A percentile compares a stretch with the other conserved stretches of the same genome.
Evolutionary conservation across 2,888 invertebrate genomes (phyloP).

Genomic region (Hypena proboscidalis): DNA sequence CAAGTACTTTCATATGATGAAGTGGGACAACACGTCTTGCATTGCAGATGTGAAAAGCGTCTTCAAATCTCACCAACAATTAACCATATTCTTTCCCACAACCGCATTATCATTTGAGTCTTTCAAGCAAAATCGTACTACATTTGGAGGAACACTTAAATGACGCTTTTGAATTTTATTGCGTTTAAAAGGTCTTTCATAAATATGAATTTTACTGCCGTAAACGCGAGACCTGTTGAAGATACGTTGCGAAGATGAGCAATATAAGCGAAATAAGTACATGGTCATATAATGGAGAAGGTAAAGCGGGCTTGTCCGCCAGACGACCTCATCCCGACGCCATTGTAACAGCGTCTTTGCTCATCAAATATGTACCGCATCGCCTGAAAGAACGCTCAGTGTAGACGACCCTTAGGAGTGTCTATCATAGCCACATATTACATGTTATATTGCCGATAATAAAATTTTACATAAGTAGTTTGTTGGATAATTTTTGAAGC

Average conservation of each 20-base stretch:
- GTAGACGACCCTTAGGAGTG: constrained; percentile 31
- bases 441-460: constrained; percentile 2
- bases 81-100: too few species aligned
- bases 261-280: constrained; percentile 27
- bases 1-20: too few species aligned
- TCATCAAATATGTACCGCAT: constrained; percentile 81
- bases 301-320: constrained; percentile 62
- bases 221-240: constrained; percentile 29
- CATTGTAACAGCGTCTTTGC: constrained; percentile 74
- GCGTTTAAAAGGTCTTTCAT: background rate
- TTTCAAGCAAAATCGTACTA: too few species aligned
- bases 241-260: too few species aligned
- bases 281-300: constrained; percentile 48
- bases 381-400: constrained; percentile 72
- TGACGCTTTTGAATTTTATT: background rate
- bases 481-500: too few species aligned
- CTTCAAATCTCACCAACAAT: too few species aligned
- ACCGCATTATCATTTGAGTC: too few species aligned
- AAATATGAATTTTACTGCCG: background rate
- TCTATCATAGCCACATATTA: constrained; percentile 1
- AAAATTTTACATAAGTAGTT: too few species aligned
- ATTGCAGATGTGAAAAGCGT: too few species aligned
- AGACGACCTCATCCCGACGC: constrained; percentile 79
- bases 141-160: too few species aligned
- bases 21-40: too few species aligned